Evolutionary conservation across 2,113 vertebrate species (phyloP).

Genomic region (rabbit (Oryctolagus cuniculus)): DNA sequence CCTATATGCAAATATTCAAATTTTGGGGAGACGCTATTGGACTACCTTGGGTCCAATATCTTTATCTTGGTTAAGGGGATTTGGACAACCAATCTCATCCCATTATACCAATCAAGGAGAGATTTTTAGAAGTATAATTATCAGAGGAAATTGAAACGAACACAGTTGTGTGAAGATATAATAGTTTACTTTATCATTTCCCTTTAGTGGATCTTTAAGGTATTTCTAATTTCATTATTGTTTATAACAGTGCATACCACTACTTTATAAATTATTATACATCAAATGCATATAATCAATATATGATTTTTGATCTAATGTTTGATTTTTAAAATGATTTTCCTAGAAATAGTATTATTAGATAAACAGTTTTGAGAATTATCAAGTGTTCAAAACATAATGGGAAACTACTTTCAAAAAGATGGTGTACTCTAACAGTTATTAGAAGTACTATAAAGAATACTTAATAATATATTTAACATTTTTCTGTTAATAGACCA

Average conservation of each 20-base stretch:
- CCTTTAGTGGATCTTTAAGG: not conserved
- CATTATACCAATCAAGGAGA: not conserved
- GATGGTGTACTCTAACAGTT: not conserved
- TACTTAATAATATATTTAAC: not conserved
- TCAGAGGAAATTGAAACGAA: not conserved
- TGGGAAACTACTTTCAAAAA: not conserved
- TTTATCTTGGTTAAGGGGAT: not conserved
- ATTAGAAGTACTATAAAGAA: not conserved
- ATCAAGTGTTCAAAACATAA: not conserved
- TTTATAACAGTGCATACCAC: not conserved
- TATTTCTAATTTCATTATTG: slow-evolving; percentile 24
- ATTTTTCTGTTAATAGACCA: not conserved
- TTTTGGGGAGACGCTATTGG: not conserved
- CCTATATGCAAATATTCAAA: not conserved
- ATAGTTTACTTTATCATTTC: not conserved
- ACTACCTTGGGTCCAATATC: not conserved
- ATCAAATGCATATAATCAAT: no score
- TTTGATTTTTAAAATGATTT: not conserved
- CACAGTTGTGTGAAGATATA: not conserved
- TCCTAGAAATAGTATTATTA: not conserved
- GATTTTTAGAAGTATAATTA: not conserved
- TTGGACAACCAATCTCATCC: not conserved
- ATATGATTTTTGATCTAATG: not conserved
- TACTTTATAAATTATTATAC: no score
- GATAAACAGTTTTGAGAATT: not conserved